Base-by-base conservation (phyloP, 2,888 invertebrate genomes). In the Dione juno region DNA sequence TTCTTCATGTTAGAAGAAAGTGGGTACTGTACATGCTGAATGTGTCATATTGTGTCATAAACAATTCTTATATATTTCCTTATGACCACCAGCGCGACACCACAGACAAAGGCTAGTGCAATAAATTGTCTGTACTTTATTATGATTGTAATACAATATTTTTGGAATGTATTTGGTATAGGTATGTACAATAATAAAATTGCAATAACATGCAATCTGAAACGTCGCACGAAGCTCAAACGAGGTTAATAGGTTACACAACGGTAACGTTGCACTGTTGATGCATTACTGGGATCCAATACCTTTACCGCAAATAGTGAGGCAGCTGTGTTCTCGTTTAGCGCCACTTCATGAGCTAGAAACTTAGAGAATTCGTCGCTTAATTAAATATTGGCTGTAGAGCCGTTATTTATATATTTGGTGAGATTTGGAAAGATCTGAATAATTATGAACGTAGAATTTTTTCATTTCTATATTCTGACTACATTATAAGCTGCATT, bases 231-330 rank as follows among this genome's bases (percentile, higher is more conserved):
- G 45, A 69, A 67, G 59, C 52, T 58, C 74, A 77, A 79, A 77
- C 66, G 64, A 75, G 78, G 79, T 73, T 76, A 80, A 74, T 74
- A 75, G 79, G 74, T 72, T 79, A 72, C 57, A 65, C 71, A 79
- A 75, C 77, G 77, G 79, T 71, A 68, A 67, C 57, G 65, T 74
- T 71, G 73, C 73, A 75, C 73, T 67, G 74, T 70, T 48, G 72
- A 59, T 73, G 67, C 64, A 67, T 64, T 63, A 67, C 67, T 64
- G 67, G 58, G 64, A 65, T 67, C 57, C 72, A 59, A 73, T 67
- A 73, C 67, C 61, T 54, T 72, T 53, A 71, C 88, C 86, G 85
- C 86, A 86, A 88, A 88, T 88, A 88, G 82, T 82, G 80, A 83
- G 80, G 81, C 85, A 82, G 84, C 84, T 86, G 87, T 81, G 80